phyloP scores from a whole-genome alignment of 2,113 vertebrate genomes.

The Condylura cristata region DNA sequence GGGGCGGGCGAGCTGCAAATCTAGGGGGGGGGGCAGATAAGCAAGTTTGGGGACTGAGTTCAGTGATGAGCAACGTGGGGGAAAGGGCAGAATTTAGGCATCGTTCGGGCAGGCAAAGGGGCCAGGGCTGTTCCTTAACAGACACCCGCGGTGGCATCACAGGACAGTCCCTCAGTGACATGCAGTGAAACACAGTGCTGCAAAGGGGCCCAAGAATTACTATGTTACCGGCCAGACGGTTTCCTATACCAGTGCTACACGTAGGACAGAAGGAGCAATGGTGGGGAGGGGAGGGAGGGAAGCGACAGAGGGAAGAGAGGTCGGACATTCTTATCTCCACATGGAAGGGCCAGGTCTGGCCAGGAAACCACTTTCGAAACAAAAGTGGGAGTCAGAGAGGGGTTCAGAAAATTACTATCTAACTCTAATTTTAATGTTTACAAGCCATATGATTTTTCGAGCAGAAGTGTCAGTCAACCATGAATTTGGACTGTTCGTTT shows the following conservation, averaged over 20 bases:
- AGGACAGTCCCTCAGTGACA: neutral
- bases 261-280: neutral
- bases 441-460: neutral
- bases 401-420: neutral
- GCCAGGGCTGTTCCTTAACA: neutral
- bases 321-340: neutral
- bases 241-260: neutral
- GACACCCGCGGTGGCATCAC: no score
- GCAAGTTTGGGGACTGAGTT: neutral
- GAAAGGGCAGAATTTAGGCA: constrained; percentile 3
- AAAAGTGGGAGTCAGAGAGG: neutral
- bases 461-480: neutral
- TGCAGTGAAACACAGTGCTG: neutral
- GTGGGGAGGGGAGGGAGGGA: neutral
- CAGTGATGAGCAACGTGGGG: neutral
- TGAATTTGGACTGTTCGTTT: neutral
- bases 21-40: no score
- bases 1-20: no score
- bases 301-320: neutral
- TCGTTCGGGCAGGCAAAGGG: neutral
- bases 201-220: neutral
- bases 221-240: neutral
- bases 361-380: constrained; percentile 14
- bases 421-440: neutral
- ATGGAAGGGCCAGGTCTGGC: neutral